Evolutionary conservation across 2,797 vertebrate genomes (phyloP), one percentile per base, ranked within the genome.

Genomic region (Tinamus major): DNA sequence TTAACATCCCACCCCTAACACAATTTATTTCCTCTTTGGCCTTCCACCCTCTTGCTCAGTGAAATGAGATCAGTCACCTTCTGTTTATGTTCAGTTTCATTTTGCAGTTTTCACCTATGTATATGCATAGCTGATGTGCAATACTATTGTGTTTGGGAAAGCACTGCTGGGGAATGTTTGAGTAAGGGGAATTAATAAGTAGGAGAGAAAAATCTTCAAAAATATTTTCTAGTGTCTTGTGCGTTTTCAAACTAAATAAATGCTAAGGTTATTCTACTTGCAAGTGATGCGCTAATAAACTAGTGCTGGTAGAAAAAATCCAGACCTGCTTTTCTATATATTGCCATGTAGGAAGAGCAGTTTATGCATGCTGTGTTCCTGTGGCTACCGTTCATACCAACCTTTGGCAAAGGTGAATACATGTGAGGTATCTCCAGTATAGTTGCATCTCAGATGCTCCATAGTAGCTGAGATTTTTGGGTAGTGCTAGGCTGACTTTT

Each of bases 11-110:
- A 93, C 93, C 94, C 92, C 58, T 93, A 67, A 79, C 93, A 82
- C 93, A 81, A 95, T 95, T 92, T 95, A 87, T 96, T 96, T 96
- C 85, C 85, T 94, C 94, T 93, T 89, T 94, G 90, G 93, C 89
- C 93, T 94, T 95, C 96, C 91, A 89, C 87, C 70, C 82, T 83
- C 85, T 76, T 84, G 76, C 59, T 95, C 75, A 86, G 85, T 94
- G 92, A 95, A 95, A 94, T 91, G 68, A 93, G 79, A 92, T 95
- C 92, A 87, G 91, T 95, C 79, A 84, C 74, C 86, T 95, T 90
- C 87, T 95, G 92, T 95, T 95, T 96, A 93, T 95, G 93, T 74
- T 82, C 79, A 58, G 74, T 96, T 96, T 95, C 92, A 86, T 74
- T 96, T 93, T 59, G 59, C 91, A 88, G 64, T 92, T 90, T 89